These are phyloP conservation scores for Zonotrichia albicollis DNA, from an alignment of 2,797 vertebrate species.

Conservation along the genomic window DNA sequence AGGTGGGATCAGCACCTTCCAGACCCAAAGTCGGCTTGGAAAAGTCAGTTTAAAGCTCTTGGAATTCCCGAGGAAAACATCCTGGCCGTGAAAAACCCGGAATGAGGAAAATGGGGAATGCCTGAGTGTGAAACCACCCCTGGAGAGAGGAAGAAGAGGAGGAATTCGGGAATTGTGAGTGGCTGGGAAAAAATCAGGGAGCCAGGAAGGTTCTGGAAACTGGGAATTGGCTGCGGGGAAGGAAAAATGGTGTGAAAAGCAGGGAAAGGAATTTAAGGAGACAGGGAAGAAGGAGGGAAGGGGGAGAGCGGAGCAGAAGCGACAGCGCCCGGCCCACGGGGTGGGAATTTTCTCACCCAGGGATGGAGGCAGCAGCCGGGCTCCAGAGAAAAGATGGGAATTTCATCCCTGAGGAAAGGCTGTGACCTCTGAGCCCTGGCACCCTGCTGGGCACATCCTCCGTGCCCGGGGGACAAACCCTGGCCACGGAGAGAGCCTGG, in stretches of 20 bases:
- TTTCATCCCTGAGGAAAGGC: neutral
- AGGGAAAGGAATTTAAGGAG: neutral
- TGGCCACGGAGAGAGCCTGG: neutral
- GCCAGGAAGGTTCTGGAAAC: neutral
- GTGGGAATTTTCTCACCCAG: neutral
- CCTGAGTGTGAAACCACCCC: neutral
- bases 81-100: rapidly evolving
- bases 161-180: neutral
- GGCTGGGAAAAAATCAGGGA: rapidly evolving
- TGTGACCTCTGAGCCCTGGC: rapidly evolving
- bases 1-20: neutral
- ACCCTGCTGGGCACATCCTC: neutral
- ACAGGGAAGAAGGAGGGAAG: neutral
- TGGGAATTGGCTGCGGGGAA: neutral
- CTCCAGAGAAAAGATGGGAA: neutral
- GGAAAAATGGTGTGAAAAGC: neutral
- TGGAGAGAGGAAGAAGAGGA: neutral
- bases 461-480: rapidly evolving
- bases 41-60: rapidly evolving
- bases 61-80: neutral
- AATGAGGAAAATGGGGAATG: rapidly evolving
- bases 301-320: neutral
- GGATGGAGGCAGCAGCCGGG: neutral
- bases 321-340: neutral
- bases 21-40: rapidly evolving